Base-by-base conservation (phyloP, 2,888 invertebrate species). In the Parasteatoda lunata region DNA sequence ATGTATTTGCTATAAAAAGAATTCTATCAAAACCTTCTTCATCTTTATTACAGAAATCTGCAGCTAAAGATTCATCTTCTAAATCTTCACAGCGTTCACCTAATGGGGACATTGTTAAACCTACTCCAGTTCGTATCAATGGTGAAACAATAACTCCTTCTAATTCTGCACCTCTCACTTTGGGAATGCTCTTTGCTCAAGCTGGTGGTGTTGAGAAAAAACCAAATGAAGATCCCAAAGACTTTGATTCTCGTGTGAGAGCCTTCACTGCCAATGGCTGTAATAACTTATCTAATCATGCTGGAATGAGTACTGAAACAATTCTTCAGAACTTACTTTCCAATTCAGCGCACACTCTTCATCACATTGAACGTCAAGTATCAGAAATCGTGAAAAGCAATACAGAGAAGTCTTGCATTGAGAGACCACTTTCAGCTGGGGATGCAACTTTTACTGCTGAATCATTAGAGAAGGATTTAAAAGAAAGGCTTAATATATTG, bases 331-430 rank as follows among this genome's bases (percentile, higher is more conserved):
- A 96, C 89, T 93, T 97, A 52, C 95, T 97, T 94, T 96, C 96
- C 64, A 95, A 95, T 91, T 96, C 96, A 0, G 96, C 96, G 13
- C 95, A 96, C 91, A 95, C 95, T 81, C 95, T 96, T 0, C 97
- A 97, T 91, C 97, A 97, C 91, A 95, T 97, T 91, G 97, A 97
- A 91, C 65, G 71, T 4, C 79, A 83, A 47, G 52, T 54, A 15
- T 52, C 59, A 49, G 71, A 68, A 65, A 47, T 71, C 7, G 52
- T 72, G 5, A 70, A 77, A 54, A 72, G 5, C 30, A 59, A 51
- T 64, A 8, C 59, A 13, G 59, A 59, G n/a, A 9, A 59, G n/a
- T 9, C n/a, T 5, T 59, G 4, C 9, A 76, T 51, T 52, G 5
- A 52, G 11, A 69, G 83, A 47, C 73, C 78, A n/a, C 47, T 77